A percentile compares a stretch with the other conserved stretches of the same genome.
Evolutionary conservation across 35 echinoderm and acorn worm species (phyloP).

Genomic region (Apostichopus japonicus): DNA sequence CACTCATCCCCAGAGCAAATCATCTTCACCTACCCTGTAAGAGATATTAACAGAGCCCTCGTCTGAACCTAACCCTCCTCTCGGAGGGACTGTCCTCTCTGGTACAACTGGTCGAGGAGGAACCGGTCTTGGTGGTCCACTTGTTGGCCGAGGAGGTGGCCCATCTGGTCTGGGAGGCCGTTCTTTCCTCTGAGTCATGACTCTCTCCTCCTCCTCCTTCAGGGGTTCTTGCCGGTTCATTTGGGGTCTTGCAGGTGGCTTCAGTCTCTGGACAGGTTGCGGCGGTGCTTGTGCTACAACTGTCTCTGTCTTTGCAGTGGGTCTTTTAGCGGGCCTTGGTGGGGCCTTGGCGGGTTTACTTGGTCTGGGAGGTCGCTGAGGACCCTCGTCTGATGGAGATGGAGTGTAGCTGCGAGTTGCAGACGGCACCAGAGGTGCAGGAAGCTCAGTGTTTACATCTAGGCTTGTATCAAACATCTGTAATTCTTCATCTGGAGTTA

Average conservation of each 20-base stretch:
- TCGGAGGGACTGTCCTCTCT: background rate
- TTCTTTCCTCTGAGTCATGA: constrained; percentile 30
- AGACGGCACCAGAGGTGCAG: constrained; percentile 59
- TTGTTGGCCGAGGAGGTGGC: constrained; percentile 55
- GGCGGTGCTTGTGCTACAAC: background rate
- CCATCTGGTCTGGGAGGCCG: constrained; percentile 49
- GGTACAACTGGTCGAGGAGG: constrained; percentile 46
- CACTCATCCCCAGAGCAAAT: constrained; percentile 20
- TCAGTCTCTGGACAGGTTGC: constrained; percentile 13
- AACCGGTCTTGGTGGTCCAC: constrained; percentile 52
- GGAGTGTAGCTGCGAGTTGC: constrained; percentile 18
- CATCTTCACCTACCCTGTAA: constrained; percentile 33
- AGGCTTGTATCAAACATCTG: constrained; percentile 31
- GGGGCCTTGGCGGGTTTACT: constrained; percentile 54
- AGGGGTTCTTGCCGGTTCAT: constrained; percentile 13
- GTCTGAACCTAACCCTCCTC: background rate
- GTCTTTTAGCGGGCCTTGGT: constrained; percentile 41
- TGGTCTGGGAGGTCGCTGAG: constrained; percentile 62
- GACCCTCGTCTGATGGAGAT: background rate
- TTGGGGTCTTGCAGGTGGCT: background rate
- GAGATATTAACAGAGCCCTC: background rate
- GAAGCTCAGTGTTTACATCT: constrained; percentile 31
- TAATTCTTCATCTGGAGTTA: constrained; percentile 63
- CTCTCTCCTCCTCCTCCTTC: background rate
- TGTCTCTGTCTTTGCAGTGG: background rate